phyloP scores from a whole-genome alignment of 2,113 vertebrate species.

The Phaethon lepturus region DNA sequence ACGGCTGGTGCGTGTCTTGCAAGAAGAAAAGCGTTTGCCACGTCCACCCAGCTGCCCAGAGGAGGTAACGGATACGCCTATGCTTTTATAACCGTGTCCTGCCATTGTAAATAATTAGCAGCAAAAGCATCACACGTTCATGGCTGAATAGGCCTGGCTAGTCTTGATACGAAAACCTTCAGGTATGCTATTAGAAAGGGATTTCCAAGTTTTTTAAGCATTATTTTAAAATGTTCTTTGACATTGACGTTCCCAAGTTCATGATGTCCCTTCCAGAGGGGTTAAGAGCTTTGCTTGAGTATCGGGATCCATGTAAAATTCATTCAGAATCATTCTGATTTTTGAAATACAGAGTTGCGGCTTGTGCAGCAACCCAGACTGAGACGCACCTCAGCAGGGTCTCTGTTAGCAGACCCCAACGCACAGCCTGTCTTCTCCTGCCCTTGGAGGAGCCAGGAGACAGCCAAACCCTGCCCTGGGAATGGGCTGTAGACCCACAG shows the following conservation, averaged over 20 bases:
- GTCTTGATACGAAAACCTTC: accelerated
- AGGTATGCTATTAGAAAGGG: neutral
- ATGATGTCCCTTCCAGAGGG: accelerated
- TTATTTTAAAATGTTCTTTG: neutral
- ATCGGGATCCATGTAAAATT: neutral
- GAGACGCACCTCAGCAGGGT: too few species aligned
- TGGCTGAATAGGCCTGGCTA: accelerated
- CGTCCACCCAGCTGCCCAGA: conserved; percentile 84
- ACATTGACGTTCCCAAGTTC: accelerated
- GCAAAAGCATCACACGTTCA: accelerated
- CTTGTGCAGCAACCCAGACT: neutral
- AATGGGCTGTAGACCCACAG: neutral
- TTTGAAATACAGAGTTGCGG: neutral
- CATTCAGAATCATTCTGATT: too few species aligned
- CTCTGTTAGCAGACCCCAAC: neutral
- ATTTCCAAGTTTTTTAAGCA: neutral
- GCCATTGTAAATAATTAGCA: neutral
- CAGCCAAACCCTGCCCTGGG: neutral
- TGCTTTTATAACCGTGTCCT: accelerated
- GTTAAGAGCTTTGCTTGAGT: neutral
- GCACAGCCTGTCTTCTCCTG: neutral
- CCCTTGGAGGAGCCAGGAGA: neutral
- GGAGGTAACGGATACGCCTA: conserved; percentile 63
- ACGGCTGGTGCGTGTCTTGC: conserved; percentile 83
- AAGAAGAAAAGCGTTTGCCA: conserved; percentile 86